phyloP scores from a whole-genome alignment of 2,113 vertebrate species.

The Athene noctua region DNA sequence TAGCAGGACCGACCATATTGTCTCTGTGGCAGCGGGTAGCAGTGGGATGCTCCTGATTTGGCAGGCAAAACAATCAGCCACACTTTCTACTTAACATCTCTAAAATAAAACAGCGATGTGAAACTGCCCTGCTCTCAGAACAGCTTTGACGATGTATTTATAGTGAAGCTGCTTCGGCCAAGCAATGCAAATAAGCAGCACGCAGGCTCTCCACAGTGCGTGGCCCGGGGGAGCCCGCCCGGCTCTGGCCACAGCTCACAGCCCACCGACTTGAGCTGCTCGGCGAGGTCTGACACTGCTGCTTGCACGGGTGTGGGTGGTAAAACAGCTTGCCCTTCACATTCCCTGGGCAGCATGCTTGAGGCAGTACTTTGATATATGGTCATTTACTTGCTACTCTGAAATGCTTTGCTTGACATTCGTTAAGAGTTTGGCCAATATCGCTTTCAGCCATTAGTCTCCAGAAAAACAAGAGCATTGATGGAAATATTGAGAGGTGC shows the following conservation, averaged over 20 bases:
- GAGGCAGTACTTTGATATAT: not conserved
- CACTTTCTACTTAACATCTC: not conserved
- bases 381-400: not conserved
- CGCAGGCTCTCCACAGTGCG: not conserved
- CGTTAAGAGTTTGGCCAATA: not conserved
- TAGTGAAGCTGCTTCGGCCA: not conserved
- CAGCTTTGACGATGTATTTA: not conserved
- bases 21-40: not conserved
- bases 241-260: fast-evolving
- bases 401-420: not conserved
- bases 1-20: not conserved
- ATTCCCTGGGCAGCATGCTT: not conserved
- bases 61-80: not conserved
- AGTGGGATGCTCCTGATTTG: not conserved
- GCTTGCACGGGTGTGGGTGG: fast-evolving
- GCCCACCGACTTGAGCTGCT: not conserved
- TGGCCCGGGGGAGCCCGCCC: fast-evolving
- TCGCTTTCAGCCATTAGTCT: not conserved
- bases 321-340: not conserved
- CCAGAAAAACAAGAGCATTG: not conserved
- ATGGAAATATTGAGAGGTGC: not conserved
- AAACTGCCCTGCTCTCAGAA: not conserved
- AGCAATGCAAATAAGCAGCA: not conserved
- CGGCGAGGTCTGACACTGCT: fast-evolving
- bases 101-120: not conserved